Percentiles rank a stretch among this genome's conserved stretches.
Evolutionary conservation across 2,888 invertebrate genomes (phyloP).

Genomic region (Carterocephalus palaemon): DNA sequence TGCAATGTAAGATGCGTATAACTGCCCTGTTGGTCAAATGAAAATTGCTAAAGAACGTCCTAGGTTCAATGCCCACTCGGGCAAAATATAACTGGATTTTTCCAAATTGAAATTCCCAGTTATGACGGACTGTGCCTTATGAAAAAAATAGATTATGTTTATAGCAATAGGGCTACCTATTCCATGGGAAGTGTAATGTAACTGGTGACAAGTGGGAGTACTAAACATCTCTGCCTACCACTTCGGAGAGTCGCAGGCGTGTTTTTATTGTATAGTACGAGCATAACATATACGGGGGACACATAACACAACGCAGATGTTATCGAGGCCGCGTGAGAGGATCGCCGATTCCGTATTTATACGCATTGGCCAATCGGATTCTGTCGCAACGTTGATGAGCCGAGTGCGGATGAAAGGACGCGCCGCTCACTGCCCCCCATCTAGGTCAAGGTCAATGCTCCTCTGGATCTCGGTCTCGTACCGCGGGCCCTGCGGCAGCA

Average conservation of each 20-base stretch:
- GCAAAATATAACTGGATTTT: too few relatives aligned
- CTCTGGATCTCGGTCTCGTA: conserved; percentile 32
- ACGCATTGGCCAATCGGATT: conserved; percentile 30
- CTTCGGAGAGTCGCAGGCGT: not conserved
- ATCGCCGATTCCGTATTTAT: conserved; percentile 27
- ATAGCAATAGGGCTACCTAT: too few relatives aligned
- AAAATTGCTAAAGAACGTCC: too few relatives aligned
- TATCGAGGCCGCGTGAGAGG: conserved; percentile 33
- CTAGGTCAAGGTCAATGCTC: conserved; percentile 56
- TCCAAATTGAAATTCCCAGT: too few relatives aligned
- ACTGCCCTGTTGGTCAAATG: too few relatives aligned
- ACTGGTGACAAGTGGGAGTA: too few relatives aligned
- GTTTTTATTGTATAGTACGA: not conserved
- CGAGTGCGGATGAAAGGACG: conserved; percentile 33
- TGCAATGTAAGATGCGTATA: too few relatives aligned
- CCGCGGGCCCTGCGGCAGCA: conserved; percentile 39
- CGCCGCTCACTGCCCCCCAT: conserved; percentile 42
- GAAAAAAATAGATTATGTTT: too few relatives aligned
- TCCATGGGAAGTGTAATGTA: too few relatives aligned
- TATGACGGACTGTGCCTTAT: too few relatives aligned
- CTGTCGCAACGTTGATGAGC: conserved; percentile 32
- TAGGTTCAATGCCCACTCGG: too few relatives aligned
- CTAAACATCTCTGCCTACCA: too few relatives aligned
- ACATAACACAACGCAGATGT: conserved; percentile 27
- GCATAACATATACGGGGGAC: conserved; percentile 1